Conservation (phyloP, 2,797 vertebrate species). For the Holocentrus rufus region DNA sequence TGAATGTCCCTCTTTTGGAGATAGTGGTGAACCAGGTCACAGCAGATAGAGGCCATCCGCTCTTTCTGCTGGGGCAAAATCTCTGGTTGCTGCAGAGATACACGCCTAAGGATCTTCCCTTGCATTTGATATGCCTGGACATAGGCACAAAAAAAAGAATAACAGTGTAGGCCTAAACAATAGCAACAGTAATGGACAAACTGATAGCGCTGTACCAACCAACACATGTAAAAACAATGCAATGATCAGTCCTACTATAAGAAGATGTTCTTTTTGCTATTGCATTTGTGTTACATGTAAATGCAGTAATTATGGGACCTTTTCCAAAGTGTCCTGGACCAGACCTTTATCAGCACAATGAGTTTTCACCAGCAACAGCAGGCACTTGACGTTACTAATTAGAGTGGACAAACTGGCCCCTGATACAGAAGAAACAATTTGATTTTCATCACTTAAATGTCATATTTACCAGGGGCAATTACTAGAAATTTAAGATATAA, state of each 20-base stretch:
- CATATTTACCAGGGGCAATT: background rate
- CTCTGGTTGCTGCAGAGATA: slow-evolving; percentile 69
- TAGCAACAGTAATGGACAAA: too few relatives aligned
- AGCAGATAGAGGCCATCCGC: slow-evolving; percentile 61
- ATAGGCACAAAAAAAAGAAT: background rate
- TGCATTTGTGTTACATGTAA: background rate
- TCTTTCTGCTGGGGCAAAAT: slow-evolving; percentile 68
- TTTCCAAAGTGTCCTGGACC: slow-evolving; percentile 70
- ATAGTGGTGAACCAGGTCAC: slow-evolving; percentile 71
- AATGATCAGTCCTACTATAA: background rate
- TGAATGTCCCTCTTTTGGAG: slow-evolving; percentile 45
- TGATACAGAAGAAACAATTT: slow-evolving; percentile 40
- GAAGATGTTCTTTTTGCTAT: background rate
- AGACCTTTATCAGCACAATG: slow-evolving; percentile 48
- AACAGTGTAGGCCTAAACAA: background rate
- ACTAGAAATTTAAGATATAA: too few relatives aligned
- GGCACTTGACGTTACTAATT: slow-evolving; percentile 78
- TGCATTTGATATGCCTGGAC: slow-evolving; percentile 74
- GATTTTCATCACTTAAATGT: background rate
- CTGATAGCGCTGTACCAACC: background rate
- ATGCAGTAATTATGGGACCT: slow-evolving; percentile 66
- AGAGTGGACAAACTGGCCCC: slow-evolving; percentile 73
- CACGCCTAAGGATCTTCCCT: slow-evolving; percentile 61
- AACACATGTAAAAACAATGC: background rate
- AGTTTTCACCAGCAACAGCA: slow-evolving; percentile 75